Evolutionary conservation across 2,888 invertebrate genomes (phyloP), one percentile per base, ranked within the genome.

Genomic region (Ochlodes sylvanus): DNA sequence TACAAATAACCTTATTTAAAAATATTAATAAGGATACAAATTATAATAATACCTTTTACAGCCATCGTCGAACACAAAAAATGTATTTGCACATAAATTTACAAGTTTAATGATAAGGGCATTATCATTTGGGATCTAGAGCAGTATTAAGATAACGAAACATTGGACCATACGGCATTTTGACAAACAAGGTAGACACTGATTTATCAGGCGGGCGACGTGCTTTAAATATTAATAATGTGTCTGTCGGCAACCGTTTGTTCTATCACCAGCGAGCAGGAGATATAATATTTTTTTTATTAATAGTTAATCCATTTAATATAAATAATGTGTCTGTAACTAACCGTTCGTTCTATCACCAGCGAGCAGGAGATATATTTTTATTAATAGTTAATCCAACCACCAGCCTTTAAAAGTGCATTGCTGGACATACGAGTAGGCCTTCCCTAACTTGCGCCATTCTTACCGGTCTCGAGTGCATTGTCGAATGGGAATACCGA

Each of bases 161-260:
- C 71, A 69, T 73, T 56, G 70, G 75, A 75, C 77, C 77, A 72
- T 73, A 75, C 72, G 69, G 73, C 74, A 73, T 75, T 54, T 73
- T 71, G 74, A 76, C 75, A 77, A 80, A 82, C 73, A 72, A 70
- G 72, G 73, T 72, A 68, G 78, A 77, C 75, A 65, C 71, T 82
- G 78, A 83, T 81, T 75, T 78, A 82, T 80, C 71, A 68, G 58
- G 69, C 63, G 57, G 57, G 21, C n/a, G 64, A 64, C 38, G 38
- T 50, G 21, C 21, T 41, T 65, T 65, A 52, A 58, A 58, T 58
- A 65, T 65, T 65, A 58, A 65, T 65, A 58, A 58, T 34, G 38
- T 57, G 19, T 17, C 47, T 10, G 4, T 0, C n/a, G 12, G n/a
- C 38, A 32, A 0, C 7, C 32, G 10, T 4, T n/a, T 56, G 57